Base-by-base conservation (phyloP, 2,113 vertebrate genomes). In the Antennarius striatus region DNA sequence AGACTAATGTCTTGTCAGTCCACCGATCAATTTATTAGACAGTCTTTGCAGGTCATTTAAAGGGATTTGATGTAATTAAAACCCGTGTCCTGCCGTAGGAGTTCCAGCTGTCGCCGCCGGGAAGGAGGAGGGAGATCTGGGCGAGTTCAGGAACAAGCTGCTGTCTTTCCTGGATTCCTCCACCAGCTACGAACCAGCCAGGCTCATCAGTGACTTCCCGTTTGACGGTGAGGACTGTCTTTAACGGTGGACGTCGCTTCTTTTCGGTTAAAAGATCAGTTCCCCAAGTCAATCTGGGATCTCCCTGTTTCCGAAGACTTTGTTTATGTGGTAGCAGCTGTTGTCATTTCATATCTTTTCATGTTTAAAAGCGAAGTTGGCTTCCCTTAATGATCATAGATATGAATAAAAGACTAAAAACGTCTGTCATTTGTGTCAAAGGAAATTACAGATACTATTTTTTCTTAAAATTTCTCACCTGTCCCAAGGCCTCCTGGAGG, bases 181-280 rank as follows among this genome's bases (percentile, higher is more conserved):
- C 1, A 88, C 73, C 80, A 92, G 90, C 82, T 99, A 99, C 22
- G 95, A 98, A 56, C 96, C 98, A 7, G 88, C 92, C 52, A 90
- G 90, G 53, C 96, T 99, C 71, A 97, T 99, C 86, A 98, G 96
- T 42, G 94, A 99, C 87, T 99, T 99, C 56, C 98, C 98, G 56
- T 98, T 99, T 78, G 98, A 99, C 77, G 98, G 98, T 99, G 80
- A 92, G 86, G 46, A 11, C 15, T 47, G 29, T 2, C 0, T 43
- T 63, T 12, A 14, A 47, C 12, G 45, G 11, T 47, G 32, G 32
- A 36, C 5, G 2, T 15, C 15, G n/a, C 28, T 22, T 47, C 45
- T n/a, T 30, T 56, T 36, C 58, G 42, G 29, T 28, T 3, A 8
- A 51, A 11, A 3, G 42, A 43, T 11, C 42, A 12, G 42, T 43